phyloP scores from a whole-genome alignment of 1,140 invertebrate genomes.

The Drosophila busckii region DNA sequence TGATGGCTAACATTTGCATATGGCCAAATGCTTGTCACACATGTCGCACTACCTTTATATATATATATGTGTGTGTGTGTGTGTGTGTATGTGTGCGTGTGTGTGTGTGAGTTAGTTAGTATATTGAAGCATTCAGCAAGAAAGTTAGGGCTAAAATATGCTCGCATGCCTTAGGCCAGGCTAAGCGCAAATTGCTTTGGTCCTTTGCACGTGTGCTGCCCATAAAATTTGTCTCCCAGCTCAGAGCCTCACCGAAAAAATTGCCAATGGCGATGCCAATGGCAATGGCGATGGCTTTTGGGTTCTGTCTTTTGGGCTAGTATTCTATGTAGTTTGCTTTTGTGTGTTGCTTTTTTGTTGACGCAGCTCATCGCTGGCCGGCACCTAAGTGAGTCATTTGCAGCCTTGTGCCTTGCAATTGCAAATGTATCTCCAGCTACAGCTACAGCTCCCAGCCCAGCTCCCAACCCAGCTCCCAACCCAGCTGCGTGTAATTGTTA shows the following conservation, averaged over 20 bases:
- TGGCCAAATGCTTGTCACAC: too few species aligned
- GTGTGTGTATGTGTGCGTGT: slow-evolving; percentile 1
- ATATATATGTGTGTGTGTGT: background rate
- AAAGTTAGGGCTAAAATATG: slow-evolving; percentile 12
- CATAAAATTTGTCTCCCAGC: slow-evolving; percentile 45
- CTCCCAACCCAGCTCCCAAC: too few species aligned
- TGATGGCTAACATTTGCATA: too few species aligned
- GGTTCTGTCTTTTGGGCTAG: background rate
- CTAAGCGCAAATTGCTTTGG: slow-evolving; percentile 17
- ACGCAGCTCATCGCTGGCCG: slow-evolving; percentile 1
- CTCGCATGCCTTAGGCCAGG: background rate
- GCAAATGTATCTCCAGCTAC: slow-evolving; percentile 6
- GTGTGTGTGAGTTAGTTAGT: background rate
- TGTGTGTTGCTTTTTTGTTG: slow-evolving; percentile 14
- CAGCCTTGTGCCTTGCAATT: slow-evolving; percentile 1
- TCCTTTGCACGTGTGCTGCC: slow-evolving; percentile 48
- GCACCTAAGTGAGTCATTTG: slow-evolving; percentile 19
- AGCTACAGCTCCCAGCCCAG: too few species aligned
- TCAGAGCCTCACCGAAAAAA: too few species aligned
- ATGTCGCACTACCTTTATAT: background rate
- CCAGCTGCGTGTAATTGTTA: slow-evolving; percentile 66
- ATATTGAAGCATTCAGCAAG: slow-evolving; percentile 14
- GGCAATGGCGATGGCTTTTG: too few species aligned
- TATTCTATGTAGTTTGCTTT: background rate
- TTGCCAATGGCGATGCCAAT: too few species aligned